Percentiles rank a stretch among this genome's conserved stretches.
These are phyloP conservation scores for Hypothenemus hampei DNA, from an alignment of 1,140 invertebrate genomes.

Conservation along the genomic window DNA sequence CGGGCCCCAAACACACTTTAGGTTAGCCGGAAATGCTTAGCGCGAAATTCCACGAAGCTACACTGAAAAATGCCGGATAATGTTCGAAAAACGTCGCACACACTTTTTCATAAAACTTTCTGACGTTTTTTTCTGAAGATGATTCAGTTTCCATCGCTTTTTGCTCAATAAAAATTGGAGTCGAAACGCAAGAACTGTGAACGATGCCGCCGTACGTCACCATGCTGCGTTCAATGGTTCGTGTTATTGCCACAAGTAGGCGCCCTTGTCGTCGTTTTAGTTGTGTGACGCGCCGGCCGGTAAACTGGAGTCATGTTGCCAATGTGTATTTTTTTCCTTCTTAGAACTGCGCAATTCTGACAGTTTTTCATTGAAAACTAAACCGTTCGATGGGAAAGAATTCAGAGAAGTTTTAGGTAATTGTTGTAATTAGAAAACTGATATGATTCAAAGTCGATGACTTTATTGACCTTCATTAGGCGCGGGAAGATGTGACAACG, in stretches of 20 bases:
- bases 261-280: conserved; percentile 24
- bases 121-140: too few species aligned
- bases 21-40: conserved; percentile 41
- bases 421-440: too few species aligned
- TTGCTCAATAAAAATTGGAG: conserved; percentile 26
- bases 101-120: too few species aligned
- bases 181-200: conserved; percentile 20
- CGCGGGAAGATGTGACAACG: conserved; percentile 23
- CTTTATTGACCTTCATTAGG: conserved; percentile 21
- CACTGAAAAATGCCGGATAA: conserved; percentile 1
- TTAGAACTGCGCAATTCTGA: background rate
- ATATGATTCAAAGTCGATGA: too few species aligned
- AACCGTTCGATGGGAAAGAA: too few species aligned
- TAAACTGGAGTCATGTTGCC: conserved; percentile 10
- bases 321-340: background rate
- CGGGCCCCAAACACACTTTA: conserved; percentile 38
- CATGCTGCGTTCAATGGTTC: conserved; percentile 30
- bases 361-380: too few species aligned
- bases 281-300: conserved; percentile 18
- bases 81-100: conserved; percentile 11
- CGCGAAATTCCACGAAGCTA: conserved; percentile 9
- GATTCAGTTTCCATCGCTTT: conserved; percentile 26
- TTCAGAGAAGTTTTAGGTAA: too few species aligned
- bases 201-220: conserved; percentile 17
- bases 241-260: conserved; percentile 34